Evolutionary conservation across 2,113 vertebrate species (phyloP), one percentile per base, ranked within the genome.

Genomic region (Rhinichthys klamathensis): DNA sequence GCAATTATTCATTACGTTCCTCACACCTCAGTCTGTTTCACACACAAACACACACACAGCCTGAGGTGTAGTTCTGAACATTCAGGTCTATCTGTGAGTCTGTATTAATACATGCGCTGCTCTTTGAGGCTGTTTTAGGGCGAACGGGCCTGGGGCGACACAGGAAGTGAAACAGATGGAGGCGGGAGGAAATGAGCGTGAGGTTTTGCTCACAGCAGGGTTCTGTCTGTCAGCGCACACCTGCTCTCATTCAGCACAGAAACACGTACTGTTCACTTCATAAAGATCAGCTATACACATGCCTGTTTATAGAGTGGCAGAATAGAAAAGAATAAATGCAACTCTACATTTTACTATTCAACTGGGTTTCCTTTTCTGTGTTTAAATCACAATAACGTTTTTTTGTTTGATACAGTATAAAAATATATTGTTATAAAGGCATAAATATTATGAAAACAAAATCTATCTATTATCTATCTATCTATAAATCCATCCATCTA

Each of bases 1-100:
- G 44, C 78, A 86, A 81, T 81, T 81, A 86, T 80, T 85, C 60
- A 81, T 63, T 58, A 81, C 27, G 23, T 60, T 51, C 25, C 69
- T 56, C 56, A 30, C 56, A 21, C 18, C 61, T 44, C 46, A 21
- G 41, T 65, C 58, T 38, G 79, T 67, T 27, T 70, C 63, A 46
- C 67, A 30, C 70, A 30, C 67, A 25, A 32, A 16, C 77, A 32
- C 63, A 38, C 21, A 38, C 21, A 54, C 23, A 80, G n/a, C 38
- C 38, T 65, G 58, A 44, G 38, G 78, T 65, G 13, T 65, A 80
- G 38, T 30, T 35, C 56, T 61, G 76, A 78, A 38, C 76, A 78
- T 16, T 78, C 3, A 78, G 32, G 30, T 44, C 4, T 73, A 25
- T 15, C 70, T 74, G 30, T 13, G 0, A 23, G 32, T 60, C 56